Evolutionary conservation across 2,113 vertebrate genomes (phyloP), one percentile per base, ranked within the genome.

Genomic region (Plecturocebus donacophilus): DNA sequence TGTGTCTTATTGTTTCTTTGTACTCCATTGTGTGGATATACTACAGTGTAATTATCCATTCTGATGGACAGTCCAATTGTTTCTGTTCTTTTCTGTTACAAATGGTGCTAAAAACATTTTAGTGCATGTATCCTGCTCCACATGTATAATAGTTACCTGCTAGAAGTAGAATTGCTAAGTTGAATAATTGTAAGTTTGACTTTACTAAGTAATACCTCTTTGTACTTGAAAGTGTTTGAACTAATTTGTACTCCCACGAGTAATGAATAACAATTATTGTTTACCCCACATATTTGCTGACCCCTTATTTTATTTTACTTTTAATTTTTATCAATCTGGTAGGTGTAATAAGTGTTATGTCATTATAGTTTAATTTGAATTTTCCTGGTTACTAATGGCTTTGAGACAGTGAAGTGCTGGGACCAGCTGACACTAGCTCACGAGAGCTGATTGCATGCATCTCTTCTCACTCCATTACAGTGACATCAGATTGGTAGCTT

Each of bases 331-430:
- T 79, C 49, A 32, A 17, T 56, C n/a, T 80, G 19, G 16, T 85
- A 66, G 70, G 47, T 89, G 3, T 68, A 23, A 68, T 54, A 61
- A 90, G 20, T 73, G 7, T 47, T 58, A 30, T 75, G 21, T 56
- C n/a, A 45, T 32, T 87, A 11, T 82, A 66, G 38, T 92, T 92
- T 92, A 61, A 77, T 77, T 82, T 96, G 21, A n/a, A 73, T 90
- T 90, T 84, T 35, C 30, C 38, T 92, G 27, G 2, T 89, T 87
- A 66, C 52, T 83, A 90, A 87, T 84, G 70, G 95, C 52, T 76
- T 61, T 70, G 66, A 95, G 61, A 42, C 23, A 54, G 47, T 49
- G 45, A 64, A 71, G 12, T 66, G 9, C 40, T 61, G 40, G 35
- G 21, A 80, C 35, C 56, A 66, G 27, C 27, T 64, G 42, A 20